Evolutionary conservation across 2,797 vertebrate species (phyloP).

Genomic region (Lepidocolaptes lacrymiger): DNA sequence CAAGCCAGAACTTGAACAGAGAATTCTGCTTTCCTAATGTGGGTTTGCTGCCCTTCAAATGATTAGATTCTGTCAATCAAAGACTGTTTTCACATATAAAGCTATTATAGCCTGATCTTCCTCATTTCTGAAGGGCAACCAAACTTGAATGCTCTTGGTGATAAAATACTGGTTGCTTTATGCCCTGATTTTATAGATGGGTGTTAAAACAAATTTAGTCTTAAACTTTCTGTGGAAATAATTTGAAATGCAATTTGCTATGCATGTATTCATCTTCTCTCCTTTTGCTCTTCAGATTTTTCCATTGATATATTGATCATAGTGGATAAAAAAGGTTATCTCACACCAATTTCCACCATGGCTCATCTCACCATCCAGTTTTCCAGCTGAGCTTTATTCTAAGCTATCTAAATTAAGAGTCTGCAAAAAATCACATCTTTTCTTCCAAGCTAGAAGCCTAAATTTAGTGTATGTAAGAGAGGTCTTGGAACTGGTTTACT

Average conservation of each 20-base stretch:
- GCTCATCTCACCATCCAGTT: not conserved
- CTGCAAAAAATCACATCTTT: not conserved
- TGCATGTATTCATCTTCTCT: constrained; percentile 50
- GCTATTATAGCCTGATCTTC: constrained; percentile 74
- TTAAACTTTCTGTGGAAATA: constrained; percentile 57
- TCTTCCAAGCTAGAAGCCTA: not conserved
- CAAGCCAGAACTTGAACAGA: constrained; percentile 67
- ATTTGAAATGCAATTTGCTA: constrained; percentile 48
- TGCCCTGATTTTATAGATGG: constrained; percentile 50
- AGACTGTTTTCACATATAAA: constrained; percentile 73
- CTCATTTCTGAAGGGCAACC: constrained; percentile 75
- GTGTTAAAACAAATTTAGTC: constrained; percentile 75
- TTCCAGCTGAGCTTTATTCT: constrained; percentile 4
- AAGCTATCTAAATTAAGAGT: constrained; percentile 11
- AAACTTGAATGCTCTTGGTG: constrained; percentile 70
- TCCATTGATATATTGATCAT: constrained; percentile 39
- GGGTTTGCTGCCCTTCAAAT: constrained; percentile 74
- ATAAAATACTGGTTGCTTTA: constrained; percentile 64
- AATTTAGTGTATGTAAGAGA: not conserved
- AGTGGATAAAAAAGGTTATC: constrained; percentile 40
- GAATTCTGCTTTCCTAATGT: constrained; percentile 64
- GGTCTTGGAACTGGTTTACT: not conserved
- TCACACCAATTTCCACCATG: constrained; percentile 4
- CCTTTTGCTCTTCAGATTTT: constrained; percentile 49
- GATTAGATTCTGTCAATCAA: constrained; percentile 82